Evolutionary conservation across 2,113 vertebrate genomes (phyloP), one percentile per base, ranked within the genome.

Genomic region (Cichladusa arquata): DNA sequence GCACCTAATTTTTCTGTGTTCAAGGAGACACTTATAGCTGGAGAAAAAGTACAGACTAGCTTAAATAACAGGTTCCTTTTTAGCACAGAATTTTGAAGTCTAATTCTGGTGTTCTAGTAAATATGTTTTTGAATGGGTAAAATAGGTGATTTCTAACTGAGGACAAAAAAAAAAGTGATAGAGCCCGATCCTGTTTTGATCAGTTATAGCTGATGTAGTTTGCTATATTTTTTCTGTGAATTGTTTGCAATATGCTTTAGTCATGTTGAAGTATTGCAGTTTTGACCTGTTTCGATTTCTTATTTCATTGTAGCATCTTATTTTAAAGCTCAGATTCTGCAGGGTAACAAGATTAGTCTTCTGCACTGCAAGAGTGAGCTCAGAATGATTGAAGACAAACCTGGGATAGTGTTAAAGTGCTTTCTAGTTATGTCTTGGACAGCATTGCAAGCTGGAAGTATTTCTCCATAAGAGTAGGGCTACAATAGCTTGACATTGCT

Each of bases 371-470:
- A 36, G 70, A 87, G 61, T 26, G 47, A 91, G 44, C 64, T 31
- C 62, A 92, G 91, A 94, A 87, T 96, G 93, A 96, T 90, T 91
- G 92, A 96, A 82, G 90, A 85, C 90, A 91, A 87, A 67, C 61
- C 74, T 90, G 92, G 81, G 78, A 85, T 72, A 47, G 62, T 91
- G 67, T 94, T 78, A 90, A 94, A 94, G 81, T 95, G 90, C 84
- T 93, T 90, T 91, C 92, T 82, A 53, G 87, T 81, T 94, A 73
- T 62, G 29, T 56, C 28, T 90, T 87, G 78, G 87, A 78, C 81
- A 84, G 73, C 53, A 40, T 5, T 93, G 70, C 65, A 72, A 44
- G 60, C 67, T 87, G 61, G 44, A 91, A 85, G 73, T 95, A 93
- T 93, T 96, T 91, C 70, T 93, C 57, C 11, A 0, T 78, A 44